Evolutionary conservation across 2,113 vertebrate genomes (phyloP).

Genomic region (Onychostoma macrolepis): DNA sequence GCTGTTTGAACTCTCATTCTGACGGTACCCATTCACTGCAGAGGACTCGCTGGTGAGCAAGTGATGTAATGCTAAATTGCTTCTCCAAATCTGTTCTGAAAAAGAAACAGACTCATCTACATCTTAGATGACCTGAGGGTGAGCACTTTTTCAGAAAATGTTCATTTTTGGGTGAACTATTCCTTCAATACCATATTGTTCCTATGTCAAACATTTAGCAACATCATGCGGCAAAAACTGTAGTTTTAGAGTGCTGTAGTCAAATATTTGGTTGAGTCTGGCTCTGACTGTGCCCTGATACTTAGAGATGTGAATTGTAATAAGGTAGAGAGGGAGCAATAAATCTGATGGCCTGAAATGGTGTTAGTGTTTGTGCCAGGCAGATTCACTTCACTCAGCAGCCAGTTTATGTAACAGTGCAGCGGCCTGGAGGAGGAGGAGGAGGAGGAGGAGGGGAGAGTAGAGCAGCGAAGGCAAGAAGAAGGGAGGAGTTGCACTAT

Average conservation of each 20-base stretch:
- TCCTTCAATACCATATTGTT: neutral
- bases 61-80: neutral
- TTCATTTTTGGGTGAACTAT: neutral
- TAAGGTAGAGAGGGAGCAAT: neutral
- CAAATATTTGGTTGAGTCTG: neutral
- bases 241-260: neutral
- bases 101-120: neutral
- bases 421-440: constrained; percentile 4
- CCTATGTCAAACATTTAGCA: neutral
- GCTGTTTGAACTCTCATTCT: neutral
- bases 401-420: constrained; percentile 50
- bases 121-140: neutral
- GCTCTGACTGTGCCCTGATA: constrained; percentile 13
- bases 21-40: neutral
- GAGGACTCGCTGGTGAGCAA: neutral
- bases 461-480: neutral
- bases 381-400: constrained; percentile 36
- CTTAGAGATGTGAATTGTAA: neutral
- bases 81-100: neutral
- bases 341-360: constrained; percentile 41
- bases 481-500: neutral
- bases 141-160: too few species aligned
- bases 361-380: constrained; percentile 32
- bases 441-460: neutral
- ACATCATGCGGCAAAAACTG: neutral